phyloP scores from a whole-genome alignment of 2,113 vertebrate genomes.

The Tichodroma muraria region DNA sequence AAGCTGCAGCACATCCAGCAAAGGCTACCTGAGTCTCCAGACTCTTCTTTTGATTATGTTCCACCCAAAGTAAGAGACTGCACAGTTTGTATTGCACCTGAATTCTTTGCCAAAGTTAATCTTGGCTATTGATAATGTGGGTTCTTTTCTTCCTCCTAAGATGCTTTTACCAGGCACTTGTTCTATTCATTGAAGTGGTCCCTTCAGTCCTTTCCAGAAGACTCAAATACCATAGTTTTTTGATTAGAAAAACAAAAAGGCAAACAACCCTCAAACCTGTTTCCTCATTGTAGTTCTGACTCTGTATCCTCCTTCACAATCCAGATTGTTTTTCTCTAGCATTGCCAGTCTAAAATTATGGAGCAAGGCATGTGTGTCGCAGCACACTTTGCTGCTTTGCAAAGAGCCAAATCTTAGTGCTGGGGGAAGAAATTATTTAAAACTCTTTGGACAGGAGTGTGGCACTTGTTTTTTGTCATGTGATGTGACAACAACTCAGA shows the following conservation, averaged over 20 bases:
- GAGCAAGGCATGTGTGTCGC: not conserved
- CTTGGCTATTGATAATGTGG: not conserved
- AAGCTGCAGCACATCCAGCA: constrained; percentile 54
- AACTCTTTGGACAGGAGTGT: not conserved
- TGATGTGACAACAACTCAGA: not conserved
- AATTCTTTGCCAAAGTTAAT: not conserved
- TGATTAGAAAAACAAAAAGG: rapidly evolving
- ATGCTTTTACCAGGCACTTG: not conserved
- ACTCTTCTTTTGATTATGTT: constrained; percentile 87
- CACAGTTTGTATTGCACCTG: not conserved
- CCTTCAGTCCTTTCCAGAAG: not conserved
- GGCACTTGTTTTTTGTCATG: not conserved
- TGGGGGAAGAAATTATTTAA: not conserved
- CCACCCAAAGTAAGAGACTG: constrained; percentile 82
- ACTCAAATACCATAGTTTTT: not conserved
- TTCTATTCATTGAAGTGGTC: not conserved
- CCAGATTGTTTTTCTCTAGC: not conserved
- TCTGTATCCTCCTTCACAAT: not conserved
- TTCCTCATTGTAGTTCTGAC: not conserved
- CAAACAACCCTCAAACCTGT: not conserved
- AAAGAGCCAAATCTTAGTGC: not conserved
- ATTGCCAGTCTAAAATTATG: not conserved
- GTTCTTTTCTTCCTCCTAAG: not conserved
- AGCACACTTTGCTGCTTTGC: not conserved
- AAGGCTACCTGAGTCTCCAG: constrained; percentile 5